A percentile compares a stretch with the other conserved stretches of the same genome.
Conservation (phyloP, 1,140 invertebrate genomes). For the Fopius arisanus region DNA sequence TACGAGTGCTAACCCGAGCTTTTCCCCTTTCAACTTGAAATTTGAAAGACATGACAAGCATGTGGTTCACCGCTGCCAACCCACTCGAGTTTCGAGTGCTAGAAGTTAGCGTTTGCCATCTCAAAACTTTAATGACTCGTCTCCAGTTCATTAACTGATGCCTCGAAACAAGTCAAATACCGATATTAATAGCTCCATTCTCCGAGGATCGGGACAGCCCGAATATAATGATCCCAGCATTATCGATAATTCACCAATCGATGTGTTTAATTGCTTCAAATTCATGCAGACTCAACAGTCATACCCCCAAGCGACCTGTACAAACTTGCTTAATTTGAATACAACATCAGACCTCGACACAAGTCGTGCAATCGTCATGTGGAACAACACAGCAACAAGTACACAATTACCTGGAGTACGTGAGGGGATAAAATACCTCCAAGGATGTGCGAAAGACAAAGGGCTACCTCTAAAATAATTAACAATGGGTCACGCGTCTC, state of each 20-base stretch:
- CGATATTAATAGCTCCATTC: neutral
- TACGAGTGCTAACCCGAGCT: neutral
- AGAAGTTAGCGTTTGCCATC: neutral
- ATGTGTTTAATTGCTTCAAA: neutral
- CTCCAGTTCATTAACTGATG: neutral
- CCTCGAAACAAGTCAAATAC: neutral
- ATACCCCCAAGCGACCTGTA: neutral
- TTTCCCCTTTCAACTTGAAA: neutral
- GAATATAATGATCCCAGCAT: too few relatives aligned
- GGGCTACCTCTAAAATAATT: neutral
- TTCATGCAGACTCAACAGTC: neutral
- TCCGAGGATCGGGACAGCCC: too few relatives aligned
- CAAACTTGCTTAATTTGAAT: slow-evolving; percentile 1
- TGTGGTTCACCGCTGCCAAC: neutral
- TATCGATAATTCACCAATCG: neutral
- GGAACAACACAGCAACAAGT: slow-evolving; percentile 8
- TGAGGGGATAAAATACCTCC: neutral
- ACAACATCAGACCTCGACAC: neutral
- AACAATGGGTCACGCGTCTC: neutral
- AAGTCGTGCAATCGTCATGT: neutral
- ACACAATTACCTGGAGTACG: neutral
- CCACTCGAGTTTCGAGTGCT: neutral
- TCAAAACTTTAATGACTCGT: neutral
- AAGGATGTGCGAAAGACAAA: neutral
- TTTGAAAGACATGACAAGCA: slow-evolving; percentile 1